These are phyloP conservation scores for Natrix natrix DNA, from an alignment of 2,797 vertebrate genomes.

Conservation along the genomic window DNA sequence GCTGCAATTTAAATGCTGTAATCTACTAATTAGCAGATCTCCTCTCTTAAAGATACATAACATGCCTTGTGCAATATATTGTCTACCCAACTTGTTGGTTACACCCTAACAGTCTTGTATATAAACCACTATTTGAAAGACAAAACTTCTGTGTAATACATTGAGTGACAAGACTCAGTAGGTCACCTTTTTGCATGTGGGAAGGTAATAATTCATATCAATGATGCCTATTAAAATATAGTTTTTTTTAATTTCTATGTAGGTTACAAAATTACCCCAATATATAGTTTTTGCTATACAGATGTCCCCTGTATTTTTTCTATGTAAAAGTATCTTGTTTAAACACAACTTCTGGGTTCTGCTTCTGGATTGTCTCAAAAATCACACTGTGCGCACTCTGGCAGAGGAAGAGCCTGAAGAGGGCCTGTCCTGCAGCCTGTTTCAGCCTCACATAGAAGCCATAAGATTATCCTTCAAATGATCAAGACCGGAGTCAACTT, in stretches of 20 bases:
- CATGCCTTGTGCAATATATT: too few species aligned
- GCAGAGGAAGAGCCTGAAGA: not conserved
- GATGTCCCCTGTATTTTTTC: not conserved
- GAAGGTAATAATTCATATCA: conserved; percentile 11
- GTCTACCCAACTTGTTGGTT: too few species aligned
- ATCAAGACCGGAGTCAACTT: not conserved
- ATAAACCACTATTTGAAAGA: too few species aligned
- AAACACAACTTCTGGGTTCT: not conserved
- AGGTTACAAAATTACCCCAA: not conserved
- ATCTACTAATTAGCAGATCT: too few species aligned
- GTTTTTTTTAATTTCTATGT: not conserved
- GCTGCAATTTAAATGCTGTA: too few species aligned
- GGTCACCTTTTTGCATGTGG: not conserved
- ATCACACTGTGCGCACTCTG: too few species aligned
- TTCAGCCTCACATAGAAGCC: not conserved
- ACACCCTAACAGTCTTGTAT: too few species aligned
- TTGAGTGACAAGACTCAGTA: not conserved
- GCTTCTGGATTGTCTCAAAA: too few species aligned
- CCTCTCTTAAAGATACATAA: too few species aligned
- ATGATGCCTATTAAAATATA: not conserved
- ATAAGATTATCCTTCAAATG: not conserved
- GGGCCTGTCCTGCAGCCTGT: not conserved
- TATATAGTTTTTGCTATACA: not conserved
- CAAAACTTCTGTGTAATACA: not conserved
- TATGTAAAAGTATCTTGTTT: not conserved